Conservation (phyloP, 2,888 invertebrate genomes). For the Phalera bucephala region DNA sequence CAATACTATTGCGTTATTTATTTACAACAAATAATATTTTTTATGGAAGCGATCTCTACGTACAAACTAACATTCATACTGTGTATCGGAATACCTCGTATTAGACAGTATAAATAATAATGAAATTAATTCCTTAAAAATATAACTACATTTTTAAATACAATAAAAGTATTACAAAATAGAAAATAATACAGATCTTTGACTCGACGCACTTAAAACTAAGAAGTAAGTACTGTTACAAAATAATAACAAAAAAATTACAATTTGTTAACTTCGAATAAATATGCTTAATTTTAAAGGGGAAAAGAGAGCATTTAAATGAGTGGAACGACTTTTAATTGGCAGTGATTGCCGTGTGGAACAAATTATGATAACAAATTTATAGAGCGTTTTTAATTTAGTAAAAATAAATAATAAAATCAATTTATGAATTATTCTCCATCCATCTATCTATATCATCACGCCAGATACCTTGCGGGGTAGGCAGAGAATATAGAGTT, state of each 20-base stretch:
- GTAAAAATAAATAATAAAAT: too few species aligned
- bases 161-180: constrained; percentile 80
- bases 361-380: constrained; percentile 4
- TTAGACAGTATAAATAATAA: constrained; percentile 74
- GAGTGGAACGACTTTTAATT: constrained; percentile 37
- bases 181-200: constrained; percentile 83
- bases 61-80: constrained; percentile 68
- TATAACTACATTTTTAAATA: constrained; percentile 66
- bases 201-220: constrained; percentile 77
- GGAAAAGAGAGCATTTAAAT: constrained; percentile 68
- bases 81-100: constrained; percentile 78
- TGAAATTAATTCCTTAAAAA: constrained; percentile 48
- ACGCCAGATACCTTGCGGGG: too few species aligned
- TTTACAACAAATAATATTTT: constrained; percentile 51
- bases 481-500: too few species aligned
- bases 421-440: too few species aligned
- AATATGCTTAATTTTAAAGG: constrained; percentile 70
- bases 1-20: constrained; percentile 69
- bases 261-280: constrained; percentile 73
- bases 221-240: constrained; percentile 73
- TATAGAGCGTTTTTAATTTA: not conserved
- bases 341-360: constrained; percentile 22
- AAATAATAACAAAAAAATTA: constrained; percentile 65
- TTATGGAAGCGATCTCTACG: constrained; percentile 66
- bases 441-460: too few species aligned